Evolutionary conservation across 2,113 vertebrate species (phyloP), one percentile per base, ranked within the genome.

Genomic region (Hydropotes inermis): DNA sequence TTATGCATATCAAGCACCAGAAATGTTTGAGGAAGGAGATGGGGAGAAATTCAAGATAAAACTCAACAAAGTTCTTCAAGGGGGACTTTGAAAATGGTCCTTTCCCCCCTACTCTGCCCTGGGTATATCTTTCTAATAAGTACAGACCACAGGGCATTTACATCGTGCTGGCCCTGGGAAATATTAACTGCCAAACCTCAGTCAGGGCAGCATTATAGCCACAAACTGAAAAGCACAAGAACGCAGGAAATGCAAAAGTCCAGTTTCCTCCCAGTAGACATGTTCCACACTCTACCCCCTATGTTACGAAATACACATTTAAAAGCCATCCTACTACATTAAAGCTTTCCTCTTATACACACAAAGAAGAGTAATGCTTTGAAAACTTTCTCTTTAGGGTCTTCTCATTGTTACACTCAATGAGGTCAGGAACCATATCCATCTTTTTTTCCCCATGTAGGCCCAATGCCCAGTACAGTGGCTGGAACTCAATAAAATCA

Each of bases 1-100:
- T 98, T 98, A 97, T 98, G 97, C 45, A 83, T 8, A 8, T 89
- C 64, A 97, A 97, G 94, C 16, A 13, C 60, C 21, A 60, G 90
- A 97, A 97, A 97, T 96, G 92, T 94, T 58, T 88, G 91, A 98
- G 95, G 92, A 98, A 98, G 52, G 81, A 82, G 97, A 96, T 92
- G 61, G 84, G 92, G 89, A 95, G 61, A 87, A 93, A 97, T 64
- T 85, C 86, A 93, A 97, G 94, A 3, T 2, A 97, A 92, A 87
- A 89, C 12, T 84, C 98, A 96, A 97, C 96, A 91, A 97, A 98
- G 95, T n/a, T 87, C 98, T 96, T 94, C 87, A 83, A 94, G 94
- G 36, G 87, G 87, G 52, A 94, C 61, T 87, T 85, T 76, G 74
- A 93, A 96, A 96, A 89, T 82, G 27, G 89, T 76, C 84, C 30